These are phyloP conservation scores for Perithous albicinctus DNA, from an alignment of 2,888 invertebrate species.

Conservation along the genomic window DNA sequence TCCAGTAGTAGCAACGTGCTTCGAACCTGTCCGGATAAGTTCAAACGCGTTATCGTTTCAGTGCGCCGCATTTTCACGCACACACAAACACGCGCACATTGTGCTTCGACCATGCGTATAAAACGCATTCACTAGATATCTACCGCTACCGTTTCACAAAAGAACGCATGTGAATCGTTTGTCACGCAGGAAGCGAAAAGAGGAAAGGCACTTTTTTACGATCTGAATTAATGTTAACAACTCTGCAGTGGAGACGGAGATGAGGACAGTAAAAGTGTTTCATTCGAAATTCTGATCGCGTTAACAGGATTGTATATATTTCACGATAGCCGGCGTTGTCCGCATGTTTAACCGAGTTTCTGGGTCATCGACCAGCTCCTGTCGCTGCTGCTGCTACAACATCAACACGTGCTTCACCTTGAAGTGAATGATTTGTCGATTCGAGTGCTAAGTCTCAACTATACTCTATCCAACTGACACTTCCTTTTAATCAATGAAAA, in stretches of 20 bases:
- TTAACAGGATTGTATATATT: background rate
- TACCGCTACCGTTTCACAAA: background rate
- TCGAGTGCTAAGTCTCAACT: background rate
- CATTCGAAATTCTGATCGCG: background rate
- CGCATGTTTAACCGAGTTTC: conserved; percentile 29
- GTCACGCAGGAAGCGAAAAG: background rate
- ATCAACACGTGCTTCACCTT: conserved; percentile 51
- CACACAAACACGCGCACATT: background rate
- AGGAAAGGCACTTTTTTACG: background rate
- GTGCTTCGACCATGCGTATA: background rate
- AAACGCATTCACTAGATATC: background rate
- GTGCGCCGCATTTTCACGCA: background rate
- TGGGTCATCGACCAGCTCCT: conserved; percentile 39
- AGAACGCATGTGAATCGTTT: background rate
- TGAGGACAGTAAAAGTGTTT: background rate
- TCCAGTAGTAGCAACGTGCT: background rate
- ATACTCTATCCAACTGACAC: background rate
- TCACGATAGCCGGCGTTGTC: background rate
- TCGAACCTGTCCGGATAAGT: background rate
- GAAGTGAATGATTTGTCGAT: conserved; percentile 25
- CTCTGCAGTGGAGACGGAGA: background rate
- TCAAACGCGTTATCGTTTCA: conserved; percentile 22
- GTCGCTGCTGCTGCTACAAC: background rate
- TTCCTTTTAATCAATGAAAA: conserved; percentile 1
- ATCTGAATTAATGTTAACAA: background rate